Evolutionary conservation across 2,797 vertebrate species (phyloP).

Genomic region (Myotis daubentonii): DNA sequence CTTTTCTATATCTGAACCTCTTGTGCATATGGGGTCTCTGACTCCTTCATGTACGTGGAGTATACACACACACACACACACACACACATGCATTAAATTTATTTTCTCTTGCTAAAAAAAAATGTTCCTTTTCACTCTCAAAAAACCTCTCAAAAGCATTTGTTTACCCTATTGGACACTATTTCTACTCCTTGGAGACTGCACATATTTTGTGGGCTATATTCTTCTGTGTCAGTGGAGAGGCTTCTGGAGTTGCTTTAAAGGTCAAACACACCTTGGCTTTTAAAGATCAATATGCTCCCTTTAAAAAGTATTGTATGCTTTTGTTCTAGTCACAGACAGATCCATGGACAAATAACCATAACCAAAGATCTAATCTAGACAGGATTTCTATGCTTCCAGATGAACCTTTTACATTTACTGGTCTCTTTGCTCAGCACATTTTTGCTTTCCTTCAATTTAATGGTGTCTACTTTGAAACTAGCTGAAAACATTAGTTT

Average conservation of each 20-base stretch:
- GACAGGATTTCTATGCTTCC: not conserved
- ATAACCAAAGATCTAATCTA: not conserved
- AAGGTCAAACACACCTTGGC: constrained; percentile 31
- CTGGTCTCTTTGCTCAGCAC: not conserved
- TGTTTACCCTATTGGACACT: not conserved
- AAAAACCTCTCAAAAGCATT: not conserved
- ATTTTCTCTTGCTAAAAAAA: not conserved
- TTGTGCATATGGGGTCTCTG: not conserved
- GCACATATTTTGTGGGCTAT: not conserved
- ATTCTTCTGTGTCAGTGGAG: not conserved
- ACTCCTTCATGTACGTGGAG: not conserved
- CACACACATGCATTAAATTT: not conserved
- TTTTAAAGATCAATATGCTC: constrained; percentile 31
- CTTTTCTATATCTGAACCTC: not conserved
- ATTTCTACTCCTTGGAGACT: not conserved
- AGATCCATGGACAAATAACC: constrained; percentile 15
- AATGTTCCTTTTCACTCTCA: not conserved
- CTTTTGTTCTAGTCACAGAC: not conserved
- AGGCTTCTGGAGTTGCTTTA: not conserved
- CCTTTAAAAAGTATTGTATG: not conserved
- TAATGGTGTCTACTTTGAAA: constrained; percentile 5
- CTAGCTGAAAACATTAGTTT: constrained; percentile 5
- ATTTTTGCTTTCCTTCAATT: not conserved
- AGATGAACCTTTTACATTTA: not conserved
- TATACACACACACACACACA: too few species aligned